Evolutionary conservation across 2,888 invertebrate genomes (phyloP), one percentile per base, ranked within the genome.

Genomic region (Apantesis nais): DNA sequence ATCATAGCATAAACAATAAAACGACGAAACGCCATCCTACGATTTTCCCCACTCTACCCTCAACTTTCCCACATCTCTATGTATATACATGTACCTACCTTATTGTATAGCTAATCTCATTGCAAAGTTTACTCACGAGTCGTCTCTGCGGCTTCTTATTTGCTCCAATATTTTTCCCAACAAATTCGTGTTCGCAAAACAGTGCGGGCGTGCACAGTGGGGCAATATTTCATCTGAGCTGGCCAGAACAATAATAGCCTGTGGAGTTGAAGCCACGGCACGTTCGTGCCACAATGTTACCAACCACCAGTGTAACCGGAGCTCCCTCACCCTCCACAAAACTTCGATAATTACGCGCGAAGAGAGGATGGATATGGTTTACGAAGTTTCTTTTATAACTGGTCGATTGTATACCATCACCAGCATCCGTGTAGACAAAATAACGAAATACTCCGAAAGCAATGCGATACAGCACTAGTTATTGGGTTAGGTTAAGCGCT

Each of bases 391-490:
- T 83, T 74, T 67, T 66, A 82, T 72, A 60, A 74, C 79, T 91
- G 92, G 93, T 82, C 80, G 81, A 79, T 84, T 83, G 85, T 85
- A 86, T 85, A 90, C 90, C 92, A 92, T 92, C 92, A 89, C 90
- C 93, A 90, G 91, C 92, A 93, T 93, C 93, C 93, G 90, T 91
- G 94, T 94, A 94, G 94, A 94, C 94, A 95, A 94, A 95, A 95
- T 94, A 95, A 91, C 88, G 91, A 90, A 94, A 92, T 94, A 94
- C 93, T 86, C 90, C 92, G 94, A 94, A 94, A 92, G 94, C 94
- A 92, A 94, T 88, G 90, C 91, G 93, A 93, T 93, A 92, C 91
- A 89, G 84, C 89, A 88, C 83, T 86, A 83, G 91, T 93, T 94
- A 93, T 94, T 94, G 94, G 93, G 94, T 93, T 92, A 94, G 94